These are phyloP conservation scores for Prinia subflava DNA, from an alignment of 2,113 vertebrate species.

Conservation along the genomic window DNA sequence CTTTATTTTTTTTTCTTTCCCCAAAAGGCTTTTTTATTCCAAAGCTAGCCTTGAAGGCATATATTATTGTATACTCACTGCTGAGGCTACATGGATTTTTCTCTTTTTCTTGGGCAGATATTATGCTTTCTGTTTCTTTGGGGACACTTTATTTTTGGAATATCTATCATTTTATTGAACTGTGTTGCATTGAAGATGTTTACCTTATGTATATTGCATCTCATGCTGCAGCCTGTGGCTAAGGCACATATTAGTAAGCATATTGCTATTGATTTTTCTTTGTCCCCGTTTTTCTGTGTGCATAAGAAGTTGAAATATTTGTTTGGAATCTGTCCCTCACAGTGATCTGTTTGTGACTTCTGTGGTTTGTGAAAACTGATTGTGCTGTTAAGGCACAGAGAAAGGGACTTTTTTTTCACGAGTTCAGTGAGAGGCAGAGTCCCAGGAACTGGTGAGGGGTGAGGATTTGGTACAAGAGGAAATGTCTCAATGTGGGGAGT, in stretches of 20 bases:
- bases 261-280: conserved; percentile 58
- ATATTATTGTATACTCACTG: not conserved
- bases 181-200: not conserved
- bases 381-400: not conserved
- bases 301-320: conserved; percentile 31
- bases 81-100: not conserved
- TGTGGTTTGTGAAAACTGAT: not conserved
- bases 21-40: not conserved
- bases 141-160: conserved; percentile 30
- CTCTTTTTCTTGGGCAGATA: not conserved
- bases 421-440: not conserved
- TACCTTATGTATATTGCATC: conserved; percentile 37
- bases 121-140: conserved; percentile 6
- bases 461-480: not conserved
- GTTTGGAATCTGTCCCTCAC: not conserved
- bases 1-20: not conserved
- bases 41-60: not conserved
- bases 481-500: not conserved
- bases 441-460: rapidly evolving
- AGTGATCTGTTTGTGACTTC: not conserved
- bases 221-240: conserved; percentile 23
- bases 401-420: not conserved
- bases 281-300: not conserved
- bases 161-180: conserved; percentile 48
- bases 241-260: conserved; percentile 27